A percentile compares a stretch with the other conserved stretches of the same genome.
Evolutionary conservation across 2,113 vertebrate species (phyloP).

Genomic region (Hemiscyllium ocellatum): DNA sequence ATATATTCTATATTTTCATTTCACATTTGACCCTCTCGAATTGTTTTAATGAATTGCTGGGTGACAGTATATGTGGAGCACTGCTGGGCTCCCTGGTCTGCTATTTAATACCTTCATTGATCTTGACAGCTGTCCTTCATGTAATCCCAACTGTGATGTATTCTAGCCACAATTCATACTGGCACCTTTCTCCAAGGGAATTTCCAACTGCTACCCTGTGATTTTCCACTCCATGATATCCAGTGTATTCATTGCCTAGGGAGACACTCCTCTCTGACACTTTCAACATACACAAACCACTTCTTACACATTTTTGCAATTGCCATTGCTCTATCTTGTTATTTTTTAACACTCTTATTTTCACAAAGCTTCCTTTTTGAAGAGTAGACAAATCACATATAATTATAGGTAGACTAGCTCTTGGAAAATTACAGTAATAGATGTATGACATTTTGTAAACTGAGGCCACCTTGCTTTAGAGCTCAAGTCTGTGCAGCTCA

Average conservation of each 20-base stretch:
- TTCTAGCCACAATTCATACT: not conserved
- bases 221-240: constrained; percentile 34
- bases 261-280: not conserved
- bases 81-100: not conserved
- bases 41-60: not conserved
- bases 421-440: not conserved
- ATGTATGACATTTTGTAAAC: not conserved
- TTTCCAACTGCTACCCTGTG: constrained; percentile 25
- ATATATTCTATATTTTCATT: not conserved
- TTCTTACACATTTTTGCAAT: not conserved
- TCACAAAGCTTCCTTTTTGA: not conserved
- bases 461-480: not conserved
- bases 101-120: constrained; percentile 9
- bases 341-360: not conserved
- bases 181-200: constrained; percentile 23
- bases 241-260: not conserved
- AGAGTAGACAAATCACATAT: not conserved
- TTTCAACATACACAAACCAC: not conserved
- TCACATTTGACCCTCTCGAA: not conserved
- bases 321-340: not conserved
- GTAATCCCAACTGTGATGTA: not conserved
- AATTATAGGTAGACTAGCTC: not conserved
- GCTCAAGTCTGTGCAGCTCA: too few relatives aligned
- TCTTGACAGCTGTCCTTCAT: constrained; percentile 24
- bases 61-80: not conserved